Evolutionary conservation across 1,140 invertebrate genomes (phyloP), one percentile per base, ranked within the genome.

Genomic region (Megathymus violae): DNA sequence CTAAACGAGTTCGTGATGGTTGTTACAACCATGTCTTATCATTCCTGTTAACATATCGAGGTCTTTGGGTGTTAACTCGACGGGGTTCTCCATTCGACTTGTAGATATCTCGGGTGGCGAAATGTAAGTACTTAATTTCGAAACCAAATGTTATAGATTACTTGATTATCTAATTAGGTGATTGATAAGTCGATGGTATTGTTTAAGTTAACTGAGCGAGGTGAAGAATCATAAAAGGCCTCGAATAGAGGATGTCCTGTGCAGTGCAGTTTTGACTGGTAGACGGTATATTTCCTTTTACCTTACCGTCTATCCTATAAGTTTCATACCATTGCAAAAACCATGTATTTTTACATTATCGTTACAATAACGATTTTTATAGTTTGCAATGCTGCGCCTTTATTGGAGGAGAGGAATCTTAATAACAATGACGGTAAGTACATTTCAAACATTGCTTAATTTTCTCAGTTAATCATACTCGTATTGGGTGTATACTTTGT

Each of bases 121-220:
- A n/a, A 73, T 69, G 65, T 54, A 51, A 15, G n/a, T 27, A 74
- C 66, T 71, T 71, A 47, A 69, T 76, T 68, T 78, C 67, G 65
- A 71, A 75, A 76, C 47, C 34, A 56, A 59, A 65, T 50, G 58
- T 61, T 65, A 66, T 67, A 71, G 71, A 71, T 67, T 67, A 67
- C 54, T 34, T 50, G 69, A 65, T 69, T 81, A 78, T 81, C 74
- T 85, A 85, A 85, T 85, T 83, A 82, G 82, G 78, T 73, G 74
- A 83, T 79, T 65, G 71, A 78, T 81, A 71, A 64, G 31, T 48
- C 56, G 58, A 71, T 74, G 47, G 68, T 69, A 69, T 71, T 64
- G 62, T 66, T 71, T 56, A 51, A 72, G 67, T 27, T 46, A 56
- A 36, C 4, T 48, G 50, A 46, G 22, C 15, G 43, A 9, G 9